Evolutionary conservation across 2,888 invertebrate species (phyloP).

Genomic region (Tinea trinotella): DNA sequence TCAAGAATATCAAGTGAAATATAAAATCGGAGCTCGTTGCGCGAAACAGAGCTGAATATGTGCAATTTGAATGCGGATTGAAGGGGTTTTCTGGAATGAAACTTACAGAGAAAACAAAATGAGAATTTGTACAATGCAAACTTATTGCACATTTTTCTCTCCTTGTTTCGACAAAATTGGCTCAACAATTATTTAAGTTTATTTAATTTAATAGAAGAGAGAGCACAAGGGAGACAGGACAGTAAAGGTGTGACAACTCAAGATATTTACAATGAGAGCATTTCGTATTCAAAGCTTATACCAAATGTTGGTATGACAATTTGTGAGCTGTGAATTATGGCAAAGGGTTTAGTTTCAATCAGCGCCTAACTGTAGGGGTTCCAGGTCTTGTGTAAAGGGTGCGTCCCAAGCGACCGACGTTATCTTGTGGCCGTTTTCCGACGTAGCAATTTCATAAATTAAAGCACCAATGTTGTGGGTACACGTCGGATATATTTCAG

Average conservation of each 20-base stretch:
- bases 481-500: constrained; percentile 21
- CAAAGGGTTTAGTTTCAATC: constrained; percentile 40
- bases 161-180: background rate
- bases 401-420: constrained; percentile 31
- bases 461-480: constrained; percentile 32
- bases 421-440: constrained; percentile 35
- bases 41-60: background rate
- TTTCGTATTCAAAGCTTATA: background rate
- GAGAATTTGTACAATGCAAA: background rate
- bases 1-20: background rate
- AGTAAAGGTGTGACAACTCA: background rate
- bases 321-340: constrained; percentile 34
- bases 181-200: constrained; percentile 1
- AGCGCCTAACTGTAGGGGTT: constrained; percentile 21
- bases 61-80: constrained; percentile 5
- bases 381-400: constrained; percentile 14
- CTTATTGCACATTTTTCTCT: background rate
- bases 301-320: constrained; percentile 27
- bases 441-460: constrained; percentile 48
- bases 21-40: background rate
- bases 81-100: background rate
- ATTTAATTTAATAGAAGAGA: background rate
- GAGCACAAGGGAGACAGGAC: background rate
- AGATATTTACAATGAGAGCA: background rate
- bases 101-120: background rate